phyloP scores from a whole-genome alignment of 2,888 invertebrate genomes.

The Polyploca ridens region DNA sequence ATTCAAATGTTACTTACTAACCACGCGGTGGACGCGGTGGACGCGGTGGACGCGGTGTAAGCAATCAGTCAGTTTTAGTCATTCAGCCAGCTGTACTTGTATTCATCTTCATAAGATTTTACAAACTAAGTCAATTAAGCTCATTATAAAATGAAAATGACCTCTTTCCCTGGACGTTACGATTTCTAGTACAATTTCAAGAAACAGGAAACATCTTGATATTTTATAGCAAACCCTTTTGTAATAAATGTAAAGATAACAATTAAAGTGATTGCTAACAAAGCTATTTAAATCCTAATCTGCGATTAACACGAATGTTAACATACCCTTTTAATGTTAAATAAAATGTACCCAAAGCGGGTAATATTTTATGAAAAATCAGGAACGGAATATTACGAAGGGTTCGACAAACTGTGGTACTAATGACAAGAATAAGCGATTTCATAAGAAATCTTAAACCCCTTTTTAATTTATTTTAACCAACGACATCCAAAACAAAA shows the following conservation, averaged over 20 bases:
- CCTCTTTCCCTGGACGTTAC: too few species aligned
- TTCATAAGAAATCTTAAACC: background rate
- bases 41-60: too few species aligned
- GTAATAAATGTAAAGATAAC: background rate
- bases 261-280: constrained; percentile 6
- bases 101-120: too few species aligned
- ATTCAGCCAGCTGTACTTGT: too few species aligned
- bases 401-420: constrained; percentile 33
- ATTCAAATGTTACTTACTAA: too few species aligned
- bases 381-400: constrained; percentile 43
- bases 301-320: constrained; percentile 30
- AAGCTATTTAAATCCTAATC: constrained; percentile 9
- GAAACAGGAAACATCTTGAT: background rate
- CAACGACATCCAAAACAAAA: too few species aligned
- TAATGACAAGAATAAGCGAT: constrained; percentile 22
- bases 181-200: too few species aligned
- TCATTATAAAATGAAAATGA: too few species aligned
- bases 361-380: constrained; percentile 60
- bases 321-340: constrained; percentile 51
- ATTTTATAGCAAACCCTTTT: background rate
- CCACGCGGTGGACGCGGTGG: too few species aligned
- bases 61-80: too few species aligned
- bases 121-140: too few species aligned
- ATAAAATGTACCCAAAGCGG: constrained; percentile 50
- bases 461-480: background rate